Conservation (phyloP, 2,888 invertebrate species). For the Amphipoea lucens region DNA sequence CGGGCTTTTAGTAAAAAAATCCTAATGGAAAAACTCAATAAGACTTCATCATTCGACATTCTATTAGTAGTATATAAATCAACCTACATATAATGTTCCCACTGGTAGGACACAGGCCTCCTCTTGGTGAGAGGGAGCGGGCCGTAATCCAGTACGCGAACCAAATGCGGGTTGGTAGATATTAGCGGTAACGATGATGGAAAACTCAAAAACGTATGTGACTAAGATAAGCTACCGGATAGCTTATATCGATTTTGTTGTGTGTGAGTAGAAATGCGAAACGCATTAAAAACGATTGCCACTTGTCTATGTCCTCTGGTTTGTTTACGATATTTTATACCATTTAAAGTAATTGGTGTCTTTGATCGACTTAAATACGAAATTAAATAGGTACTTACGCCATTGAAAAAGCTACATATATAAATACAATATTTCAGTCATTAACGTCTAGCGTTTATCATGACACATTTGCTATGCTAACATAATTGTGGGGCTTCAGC, state of each 20-base stretch:
- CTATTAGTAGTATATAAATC: too few relatives aligned
- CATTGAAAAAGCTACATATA: not conserved
- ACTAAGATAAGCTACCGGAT: too few relatives aligned
- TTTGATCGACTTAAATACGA: not conserved
- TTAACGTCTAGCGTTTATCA: conserved; percentile 1
- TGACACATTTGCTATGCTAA: conserved; percentile 15
- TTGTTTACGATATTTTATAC: not conserved
- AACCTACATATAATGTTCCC: too few relatives aligned
- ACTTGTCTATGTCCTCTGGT: not conserved
- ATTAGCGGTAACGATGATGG: too few relatives aligned
- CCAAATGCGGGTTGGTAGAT: not conserved
- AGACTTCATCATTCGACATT: too few relatives aligned
- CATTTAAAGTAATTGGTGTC: not conserved
- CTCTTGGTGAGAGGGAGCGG: not conserved
- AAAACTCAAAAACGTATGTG: too few relatives aligned
- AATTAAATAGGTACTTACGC: not conserved
- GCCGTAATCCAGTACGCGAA: not conserved
- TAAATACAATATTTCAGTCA: not conserved
- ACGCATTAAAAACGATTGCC: not conserved
- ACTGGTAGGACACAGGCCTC: not conserved
- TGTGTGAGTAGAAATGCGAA: not conserved
- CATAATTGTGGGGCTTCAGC: conserved; percentile 3
- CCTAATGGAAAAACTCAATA: too few relatives aligned
- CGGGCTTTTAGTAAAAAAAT: too few relatives aligned
- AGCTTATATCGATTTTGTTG: not conserved